These are phyloP conservation scores for Catostomus latipinnis DNA, from an alignment of 2,797 vertebrate genomes.

Conservation along the genomic window DNA sequence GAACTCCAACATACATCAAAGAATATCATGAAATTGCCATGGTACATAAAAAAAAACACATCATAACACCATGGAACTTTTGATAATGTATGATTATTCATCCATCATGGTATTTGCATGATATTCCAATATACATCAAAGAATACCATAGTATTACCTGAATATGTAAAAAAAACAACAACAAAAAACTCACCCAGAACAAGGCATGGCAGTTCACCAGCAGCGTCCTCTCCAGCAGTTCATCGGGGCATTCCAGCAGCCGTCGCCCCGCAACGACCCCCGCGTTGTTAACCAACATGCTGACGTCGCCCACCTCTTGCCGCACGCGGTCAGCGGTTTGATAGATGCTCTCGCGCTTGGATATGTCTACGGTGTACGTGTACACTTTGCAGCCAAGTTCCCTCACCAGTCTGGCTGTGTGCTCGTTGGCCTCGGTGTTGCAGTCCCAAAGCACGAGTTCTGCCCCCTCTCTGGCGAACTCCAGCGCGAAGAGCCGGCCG, in stretches of 20 bases:
- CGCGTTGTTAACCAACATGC: slow-evolving; percentile 77
- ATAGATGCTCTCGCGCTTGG: slow-evolving; percentile 69
- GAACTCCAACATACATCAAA: no score
- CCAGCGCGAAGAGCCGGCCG: slow-evolving; percentile 72
- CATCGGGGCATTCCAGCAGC: slow-evolving; percentile 77
- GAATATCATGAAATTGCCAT: no score
- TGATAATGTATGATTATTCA: no score
- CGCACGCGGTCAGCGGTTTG: slow-evolving; percentile 67
- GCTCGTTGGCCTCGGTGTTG: slow-evolving; percentile 70
- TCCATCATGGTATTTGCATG: no score
- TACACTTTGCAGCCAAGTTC: slow-evolving; percentile 67
- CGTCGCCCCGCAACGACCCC: slow-evolving; percentile 72
- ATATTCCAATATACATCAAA: no score
- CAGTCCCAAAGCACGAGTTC: slow-evolving; percentile 77
- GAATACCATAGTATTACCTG: no score
- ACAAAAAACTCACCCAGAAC: slow-evolving; percentile 72
- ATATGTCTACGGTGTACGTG: slow-evolving; percentile 74
- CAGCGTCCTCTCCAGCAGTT: slow-evolving; percentile 76
- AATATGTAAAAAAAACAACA: no score
- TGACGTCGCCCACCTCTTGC: slow-evolving; percentile 72
- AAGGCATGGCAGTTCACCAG: slow-evolving; percentile 78
- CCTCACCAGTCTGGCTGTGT: slow-evolving; percentile 67
- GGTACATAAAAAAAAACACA: no score
- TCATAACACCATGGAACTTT: no score
- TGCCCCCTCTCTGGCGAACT: slow-evolving; percentile 75